Evolutionary conservation across 2,797 vertebrate genomes (phyloP).

Genomic region (Prionace glauca): DNA sequence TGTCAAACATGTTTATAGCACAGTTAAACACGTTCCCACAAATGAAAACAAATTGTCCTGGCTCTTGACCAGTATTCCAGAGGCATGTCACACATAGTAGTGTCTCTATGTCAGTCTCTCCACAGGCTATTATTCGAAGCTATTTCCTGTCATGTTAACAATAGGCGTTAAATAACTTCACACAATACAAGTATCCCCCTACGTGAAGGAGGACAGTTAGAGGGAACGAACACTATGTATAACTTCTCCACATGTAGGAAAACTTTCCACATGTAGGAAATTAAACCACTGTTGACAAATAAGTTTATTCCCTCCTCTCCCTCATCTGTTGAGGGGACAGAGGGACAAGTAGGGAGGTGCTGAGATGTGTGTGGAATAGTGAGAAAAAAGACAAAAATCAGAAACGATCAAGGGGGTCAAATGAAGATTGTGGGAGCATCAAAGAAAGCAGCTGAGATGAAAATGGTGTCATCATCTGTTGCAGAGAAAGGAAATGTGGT

Average conservation of each 20-base stretch:
- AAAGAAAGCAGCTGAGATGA: too few species aligned
- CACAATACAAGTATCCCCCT: background rate
- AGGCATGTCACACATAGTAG: background rate
- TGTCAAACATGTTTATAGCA: background rate
- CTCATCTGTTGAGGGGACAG: background rate
- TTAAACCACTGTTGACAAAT: background rate
- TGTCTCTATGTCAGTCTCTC: background rate
- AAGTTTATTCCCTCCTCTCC: background rate
- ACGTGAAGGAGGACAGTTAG: background rate
- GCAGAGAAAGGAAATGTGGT: too few species aligned
- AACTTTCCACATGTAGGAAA: background rate
- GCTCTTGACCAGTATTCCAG: background rate
- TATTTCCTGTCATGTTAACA: slow-evolving; percentile 33
- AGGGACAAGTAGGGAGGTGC: too few species aligned
- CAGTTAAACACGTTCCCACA: background rate
- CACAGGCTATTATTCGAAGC: background rate
- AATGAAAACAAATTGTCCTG: slow-evolving; percentile 19
- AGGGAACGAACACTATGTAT: background rate
- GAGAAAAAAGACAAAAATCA: too few species aligned
- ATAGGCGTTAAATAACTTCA: background rate
- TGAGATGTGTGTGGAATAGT: too few species aligned
- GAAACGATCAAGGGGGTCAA: too few species aligned
- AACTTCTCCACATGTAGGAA: background rate
- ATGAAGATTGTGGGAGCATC: too few species aligned
- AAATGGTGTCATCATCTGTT: too few species aligned